phyloP scores from a whole-genome alignment of 1,140 invertebrate genomes.

The Leucophenga varia region DNA sequence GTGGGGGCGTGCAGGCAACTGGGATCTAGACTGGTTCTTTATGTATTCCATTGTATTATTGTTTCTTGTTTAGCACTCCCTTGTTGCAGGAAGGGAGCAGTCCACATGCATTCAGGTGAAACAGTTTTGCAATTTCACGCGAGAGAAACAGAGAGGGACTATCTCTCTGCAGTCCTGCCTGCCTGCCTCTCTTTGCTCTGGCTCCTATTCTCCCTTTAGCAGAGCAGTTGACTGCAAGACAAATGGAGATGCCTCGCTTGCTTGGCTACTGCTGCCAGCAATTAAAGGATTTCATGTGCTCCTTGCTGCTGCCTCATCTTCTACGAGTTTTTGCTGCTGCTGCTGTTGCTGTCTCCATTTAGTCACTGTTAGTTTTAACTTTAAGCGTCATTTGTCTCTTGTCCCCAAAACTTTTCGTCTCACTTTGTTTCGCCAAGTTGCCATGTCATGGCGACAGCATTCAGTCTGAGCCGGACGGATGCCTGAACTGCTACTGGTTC shows the following conservation, averaged over 20 bases:
- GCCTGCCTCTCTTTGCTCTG: no score
- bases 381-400: slow-evolving; percentile 46
- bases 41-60: slow-evolving; percentile 20
- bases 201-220: slow-evolving; percentile 12
- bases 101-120: slow-evolving; percentile 40
- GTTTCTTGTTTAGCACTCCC: slow-evolving; percentile 15
- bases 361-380: slow-evolving; percentile 52
- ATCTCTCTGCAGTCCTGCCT: background rate
- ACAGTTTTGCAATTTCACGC: slow-evolving; percentile 50
- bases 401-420: slow-evolving; percentile 41
- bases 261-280: slow-evolving; percentile 39
- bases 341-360: slow-evolving; percentile 37
- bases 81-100: slow-evolving; percentile 19
- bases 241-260: slow-evolving; percentile 36
- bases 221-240: slow-evolving; percentile 35
- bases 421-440: slow-evolving; percentile 49
- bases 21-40: slow-evolving; percentile 5
- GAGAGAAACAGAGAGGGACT: no score
- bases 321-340: slow-evolving; percentile 1
- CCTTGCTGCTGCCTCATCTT: slow-evolving; percentile 21
- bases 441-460: slow-evolving; percentile 29
- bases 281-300: slow-evolving; percentile 50
- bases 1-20: no score
- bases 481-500: slow-evolving; percentile 5
- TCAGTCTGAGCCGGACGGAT: slow-evolving; percentile 13